Conservation (phyloP, 2,113 vertebrate species). For the Typhlomys cinereus region DNA sequence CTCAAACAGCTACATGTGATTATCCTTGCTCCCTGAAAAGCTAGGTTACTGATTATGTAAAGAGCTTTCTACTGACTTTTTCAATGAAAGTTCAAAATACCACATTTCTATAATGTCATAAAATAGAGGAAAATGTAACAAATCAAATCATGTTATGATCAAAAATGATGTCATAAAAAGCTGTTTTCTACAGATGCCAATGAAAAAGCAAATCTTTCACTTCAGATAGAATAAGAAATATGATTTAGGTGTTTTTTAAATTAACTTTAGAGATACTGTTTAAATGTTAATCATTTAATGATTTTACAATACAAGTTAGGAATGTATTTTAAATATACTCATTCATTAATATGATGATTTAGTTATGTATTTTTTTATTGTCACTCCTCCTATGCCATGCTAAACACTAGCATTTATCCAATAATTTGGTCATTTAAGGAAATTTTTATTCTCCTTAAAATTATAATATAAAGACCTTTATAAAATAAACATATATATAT, state of each 20-base stretch:
- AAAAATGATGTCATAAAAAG: constrained; percentile 57
- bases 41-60: constrained; percentile 13
- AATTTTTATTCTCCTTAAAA: constrained; percentile 50
- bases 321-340: constrained; percentile 45
- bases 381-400: constrained; percentile 11
- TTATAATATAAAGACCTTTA: constrained; percentile 35
- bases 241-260: constrained; percentile 9
- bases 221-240: constrained; percentile 58
- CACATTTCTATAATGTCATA: constrained; percentile 57
- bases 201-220: constrained; percentile 60
- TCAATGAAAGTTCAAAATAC: constrained; percentile 35
- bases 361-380: constrained; percentile 49
- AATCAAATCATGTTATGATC: constrained; percentile 66
- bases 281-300: too few species aligned
- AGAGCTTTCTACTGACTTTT: not conserved
- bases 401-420: constrained; percentile 34
- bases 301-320: constrained; percentile 24
- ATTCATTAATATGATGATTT: constrained; percentile 36
- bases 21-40: constrained; percentile 47
- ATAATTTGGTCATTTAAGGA: constrained; percentile 40
- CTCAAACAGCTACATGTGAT: not conserved
- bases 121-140: constrained; percentile 63
- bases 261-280: constrained; percentile 13
- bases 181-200: constrained; percentile 54
- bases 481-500: not conserved